Evolutionary conservation across 2,797 vertebrate genomes (phyloP).

Genomic region (Merluccius polli): DNA sequence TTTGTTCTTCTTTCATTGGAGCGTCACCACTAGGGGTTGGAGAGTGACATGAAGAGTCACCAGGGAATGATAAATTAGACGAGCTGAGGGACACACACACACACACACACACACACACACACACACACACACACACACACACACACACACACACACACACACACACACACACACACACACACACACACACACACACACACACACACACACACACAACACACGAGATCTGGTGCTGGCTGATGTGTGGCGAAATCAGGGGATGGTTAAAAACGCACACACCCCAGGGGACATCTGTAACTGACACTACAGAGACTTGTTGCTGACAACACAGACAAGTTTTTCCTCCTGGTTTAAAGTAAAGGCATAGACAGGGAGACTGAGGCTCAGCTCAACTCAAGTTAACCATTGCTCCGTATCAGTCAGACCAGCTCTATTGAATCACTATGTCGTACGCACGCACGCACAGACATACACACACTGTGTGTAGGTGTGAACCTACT

Average conservation of each 20-base stretch:
- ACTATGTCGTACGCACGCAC: not conserved
- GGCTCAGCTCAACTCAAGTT: not conserved
- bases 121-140: too few species aligned
- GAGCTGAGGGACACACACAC: not conserved
- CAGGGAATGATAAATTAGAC: not conserved
- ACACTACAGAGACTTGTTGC: slow-evolving; percentile 28
- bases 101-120: too few species aligned
- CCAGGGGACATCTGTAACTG: slow-evolving; percentile 29
- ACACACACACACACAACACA: too few species aligned
- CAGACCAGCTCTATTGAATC: too few species aligned
- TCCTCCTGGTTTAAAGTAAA: too few species aligned
- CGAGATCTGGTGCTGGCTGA: not conserved
- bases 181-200: too few species aligned
- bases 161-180: too few species aligned
- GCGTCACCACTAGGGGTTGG: not conserved
- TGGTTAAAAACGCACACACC: slow-evolving; percentile 22
- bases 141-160: too few species aligned
- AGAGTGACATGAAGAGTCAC: not conserved
- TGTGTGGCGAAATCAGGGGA: slow-evolving; percentile 7
- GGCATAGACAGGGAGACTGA: too few species aligned
- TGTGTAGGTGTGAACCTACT: slow-evolving; percentile 71
- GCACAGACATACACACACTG: not conserved
- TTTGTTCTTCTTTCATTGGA: not conserved
- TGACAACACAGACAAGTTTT: slow-evolving; percentile 31
- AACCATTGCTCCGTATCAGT: not conserved